Percentiles rank a stretch among this genome's conserved stretches.
Evolutionary conservation across 92 coral and sea anemone genomes (phyloP).

Genomic region (Ricordea florida): DNA sequence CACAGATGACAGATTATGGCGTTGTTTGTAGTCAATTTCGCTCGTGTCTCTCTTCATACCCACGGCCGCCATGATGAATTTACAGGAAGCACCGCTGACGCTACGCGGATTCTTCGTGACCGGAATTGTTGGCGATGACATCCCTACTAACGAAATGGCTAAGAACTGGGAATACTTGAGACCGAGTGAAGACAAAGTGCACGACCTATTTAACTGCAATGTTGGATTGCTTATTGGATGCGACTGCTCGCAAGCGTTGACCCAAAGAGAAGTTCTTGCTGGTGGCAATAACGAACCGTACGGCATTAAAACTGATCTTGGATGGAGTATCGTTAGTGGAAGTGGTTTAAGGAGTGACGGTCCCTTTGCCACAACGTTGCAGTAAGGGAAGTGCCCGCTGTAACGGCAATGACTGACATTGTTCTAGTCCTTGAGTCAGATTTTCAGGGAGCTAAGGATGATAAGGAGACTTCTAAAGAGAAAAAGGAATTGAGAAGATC

Average conservation of each 20-base stretch:
- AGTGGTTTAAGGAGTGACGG: neutral
- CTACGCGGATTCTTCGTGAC: no score
- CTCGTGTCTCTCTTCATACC: no score
- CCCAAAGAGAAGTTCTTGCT: neutral
- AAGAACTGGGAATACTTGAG: neutral
- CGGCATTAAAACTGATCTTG: no score
- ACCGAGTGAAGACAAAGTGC: neutral
- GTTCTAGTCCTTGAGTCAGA: neutral
- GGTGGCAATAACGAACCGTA: neutral
- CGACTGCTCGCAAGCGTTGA: conserved; percentile 2
- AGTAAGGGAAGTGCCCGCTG: no score
- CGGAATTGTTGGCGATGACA: no score
- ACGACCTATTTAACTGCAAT: neutral
- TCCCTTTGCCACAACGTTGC: neutral
- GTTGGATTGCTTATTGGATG: neutral
- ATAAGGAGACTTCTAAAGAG: conserved; percentile 3
- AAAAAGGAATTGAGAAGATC: neutral
- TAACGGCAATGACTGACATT: no score
- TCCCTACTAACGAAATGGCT: neutral
- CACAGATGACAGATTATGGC: no score
- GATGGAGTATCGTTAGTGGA: conserved; percentile 5
- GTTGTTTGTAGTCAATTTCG: no score
- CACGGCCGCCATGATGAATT: no score
- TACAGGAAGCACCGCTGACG: no score
- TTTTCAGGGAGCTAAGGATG: neutral